Conservation (phyloP, 2,888 invertebrate species). For the Dyspetes luteomarginatus region DNA sequence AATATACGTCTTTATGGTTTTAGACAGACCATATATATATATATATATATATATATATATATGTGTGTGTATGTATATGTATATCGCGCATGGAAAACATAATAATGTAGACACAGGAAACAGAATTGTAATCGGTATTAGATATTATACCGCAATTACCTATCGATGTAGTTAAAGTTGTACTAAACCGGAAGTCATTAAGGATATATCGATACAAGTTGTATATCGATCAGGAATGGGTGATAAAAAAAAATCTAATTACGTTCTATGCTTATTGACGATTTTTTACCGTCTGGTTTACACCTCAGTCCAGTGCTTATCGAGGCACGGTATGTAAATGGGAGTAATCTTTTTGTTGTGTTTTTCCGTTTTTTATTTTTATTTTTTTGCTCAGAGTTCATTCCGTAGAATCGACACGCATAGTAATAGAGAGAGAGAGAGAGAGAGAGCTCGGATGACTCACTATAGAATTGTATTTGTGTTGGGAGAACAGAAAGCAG, state of each 20-base stretch:
- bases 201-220: conserved; percentile 37
- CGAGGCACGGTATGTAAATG: neutral
- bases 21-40: too few species aligned
- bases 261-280: neutral
- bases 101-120: neutral
- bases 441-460: conserved; percentile 72
- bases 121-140: conserved; percentile 14
- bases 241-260: neutral
- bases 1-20: too few species aligned
- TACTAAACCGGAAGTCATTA: conserved; percentile 47
- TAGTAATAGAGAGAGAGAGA: too few species aligned
- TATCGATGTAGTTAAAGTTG: conserved; percentile 26
- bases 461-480: conserved; percentile 78
- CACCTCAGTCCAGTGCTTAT: neutral
- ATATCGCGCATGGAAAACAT: too few species aligned
- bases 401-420: conserved; percentile 73
- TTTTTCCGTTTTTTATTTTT: too few species aligned
- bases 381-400: conserved; percentile 64
- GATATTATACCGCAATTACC: conserved; percentile 48
- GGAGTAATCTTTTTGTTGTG: neutral
- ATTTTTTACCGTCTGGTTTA: neutral
- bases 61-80: too few species aligned
- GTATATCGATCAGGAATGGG: neutral
- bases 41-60: too few species aligned
- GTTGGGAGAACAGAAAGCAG: conserved; percentile 62